phyloP scores from a whole-genome alignment of 2,797 vertebrate species.

The Acipenser transmontanus region DNA sequence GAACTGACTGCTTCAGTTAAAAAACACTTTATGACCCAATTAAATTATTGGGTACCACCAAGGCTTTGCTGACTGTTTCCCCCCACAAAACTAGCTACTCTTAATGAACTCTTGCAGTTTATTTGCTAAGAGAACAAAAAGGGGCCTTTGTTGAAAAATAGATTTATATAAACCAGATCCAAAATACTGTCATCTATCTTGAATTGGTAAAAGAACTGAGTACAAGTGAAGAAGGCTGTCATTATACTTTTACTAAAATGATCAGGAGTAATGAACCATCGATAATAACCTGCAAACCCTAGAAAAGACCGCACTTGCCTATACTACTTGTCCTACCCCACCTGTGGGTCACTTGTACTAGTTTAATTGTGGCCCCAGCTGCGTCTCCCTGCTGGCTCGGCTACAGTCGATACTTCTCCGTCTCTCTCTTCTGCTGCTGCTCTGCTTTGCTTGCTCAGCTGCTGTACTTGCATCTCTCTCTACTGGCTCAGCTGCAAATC shows the following conservation, averaged over 20 bases:
- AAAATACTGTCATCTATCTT: not conserved
- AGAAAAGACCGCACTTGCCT: too few species aligned
- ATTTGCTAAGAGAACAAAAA: not conserved
- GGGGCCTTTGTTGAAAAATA: not conserved
- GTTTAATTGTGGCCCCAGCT: too few species aligned
- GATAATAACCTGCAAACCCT: too few species aligned
- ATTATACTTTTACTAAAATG: not conserved
- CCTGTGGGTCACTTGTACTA: too few species aligned
- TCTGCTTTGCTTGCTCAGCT: too few species aligned
- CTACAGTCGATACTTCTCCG: too few species aligned
- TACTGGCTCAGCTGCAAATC: too few species aligned
- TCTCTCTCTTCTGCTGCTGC: too few species aligned
- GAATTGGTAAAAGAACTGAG: not conserved
- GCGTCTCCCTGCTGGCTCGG: too few species aligned
- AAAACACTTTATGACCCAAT: conserved; percentile 1
- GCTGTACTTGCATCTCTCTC: too few species aligned
- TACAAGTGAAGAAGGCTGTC: not conserved
- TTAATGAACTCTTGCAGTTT: not conserved
- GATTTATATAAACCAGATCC: not conserved
- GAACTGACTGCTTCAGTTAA: conserved; percentile 2
- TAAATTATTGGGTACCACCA: not conserved
- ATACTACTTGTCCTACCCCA: too few species aligned
- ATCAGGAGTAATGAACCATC: too few species aligned
- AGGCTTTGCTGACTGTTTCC: not conserved
- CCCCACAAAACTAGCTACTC: not conserved